A percentile compares a stretch with the other conserved stretches of the same genome.
These are phyloP conservation scores for Cryptophagus acutangulus DNA, from an alignment of 2,888 invertebrate genomes.

Conservation along the genomic window DNA sequence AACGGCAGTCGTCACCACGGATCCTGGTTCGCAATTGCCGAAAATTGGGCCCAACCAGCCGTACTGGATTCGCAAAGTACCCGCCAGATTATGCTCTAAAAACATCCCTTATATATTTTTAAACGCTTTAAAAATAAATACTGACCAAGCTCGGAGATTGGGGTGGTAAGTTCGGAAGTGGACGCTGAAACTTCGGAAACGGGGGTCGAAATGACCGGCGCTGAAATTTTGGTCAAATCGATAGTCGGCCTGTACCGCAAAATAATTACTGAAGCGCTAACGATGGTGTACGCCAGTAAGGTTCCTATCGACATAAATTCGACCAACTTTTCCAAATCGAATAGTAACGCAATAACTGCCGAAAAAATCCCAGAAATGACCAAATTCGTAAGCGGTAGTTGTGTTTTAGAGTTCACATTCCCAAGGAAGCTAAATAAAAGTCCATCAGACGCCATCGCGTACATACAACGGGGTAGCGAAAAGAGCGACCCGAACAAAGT, in stretches of 20 bases:
- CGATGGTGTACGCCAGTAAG: constrained; percentile 83
- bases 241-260: constrained; percentile 60
- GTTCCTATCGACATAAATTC: constrained; percentile 95
- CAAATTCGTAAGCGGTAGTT: constrained; percentile 73
- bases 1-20: constrained; percentile 68
- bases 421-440: constrained; percentile 76
- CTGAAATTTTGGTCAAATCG: constrained; percentile 23
- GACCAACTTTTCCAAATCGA: constrained; percentile 84
- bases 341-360: constrained; percentile 74
- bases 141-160: constrained; percentile 40
- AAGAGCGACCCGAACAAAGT: constrained; percentile 81
- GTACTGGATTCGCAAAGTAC: constrained; percentile 67
- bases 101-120: too few species aligned
- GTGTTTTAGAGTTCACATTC: constrained; percentile 71
- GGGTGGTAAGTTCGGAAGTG: constrained; percentile 43
- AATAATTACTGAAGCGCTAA: constrained; percentile 84
- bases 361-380: constrained; percentile 72
- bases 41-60: constrained; percentile 69
- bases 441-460: constrained; percentile 88
- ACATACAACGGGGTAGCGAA: constrained; percentile 75
- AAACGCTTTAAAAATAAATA: too few species aligned
- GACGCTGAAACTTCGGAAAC: constrained; percentile 44
- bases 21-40: constrained; percentile 71
- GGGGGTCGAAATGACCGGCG: constrained; percentile 32
- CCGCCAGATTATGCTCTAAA: too few species aligned